These are phyloP conservation scores for Uromys caudimaculatus DNA, from an alignment of 2,797 vertebrate genomes.

Conservation along the genomic window DNA sequence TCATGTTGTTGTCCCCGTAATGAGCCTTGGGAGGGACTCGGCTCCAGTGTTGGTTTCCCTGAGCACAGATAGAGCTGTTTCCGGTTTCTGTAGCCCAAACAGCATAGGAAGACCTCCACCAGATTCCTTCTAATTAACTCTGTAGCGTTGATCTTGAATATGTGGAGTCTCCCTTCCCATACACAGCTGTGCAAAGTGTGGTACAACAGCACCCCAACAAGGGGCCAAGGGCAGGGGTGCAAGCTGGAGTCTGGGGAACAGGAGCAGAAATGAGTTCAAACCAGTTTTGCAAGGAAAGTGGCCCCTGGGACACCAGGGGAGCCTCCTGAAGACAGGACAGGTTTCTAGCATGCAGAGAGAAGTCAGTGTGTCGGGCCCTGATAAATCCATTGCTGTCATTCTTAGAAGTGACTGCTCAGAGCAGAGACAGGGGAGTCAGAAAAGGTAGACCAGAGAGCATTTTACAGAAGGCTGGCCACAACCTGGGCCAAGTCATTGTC, in stretches of 20 bases:
- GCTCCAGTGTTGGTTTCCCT: fast-evolving
- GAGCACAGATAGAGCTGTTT: too few species aligned
- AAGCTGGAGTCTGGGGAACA: not conserved
- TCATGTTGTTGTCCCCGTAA: not conserved
- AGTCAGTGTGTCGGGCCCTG: fast-evolving
- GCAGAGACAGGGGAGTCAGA: not conserved
- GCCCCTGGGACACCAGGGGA: fast-evolving
- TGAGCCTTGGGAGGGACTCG: not conserved
- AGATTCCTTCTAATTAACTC: not conserved
- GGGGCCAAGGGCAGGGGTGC: not conserved
- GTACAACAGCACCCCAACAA: fast-evolving
- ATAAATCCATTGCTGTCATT: not conserved
- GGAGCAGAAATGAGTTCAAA: not conserved
- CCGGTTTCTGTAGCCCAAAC: not conserved
- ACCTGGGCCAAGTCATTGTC: not conserved
- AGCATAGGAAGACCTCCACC: not conserved
- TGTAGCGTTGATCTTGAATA: fast-evolving
- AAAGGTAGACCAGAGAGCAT: fast-evolving
- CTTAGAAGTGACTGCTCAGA: not conserved
- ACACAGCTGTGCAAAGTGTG: not conserved
- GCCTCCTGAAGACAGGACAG: fast-evolving
- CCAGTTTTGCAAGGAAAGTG: not conserved
- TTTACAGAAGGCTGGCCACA: fast-evolving
- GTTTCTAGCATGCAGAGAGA: not conserved
- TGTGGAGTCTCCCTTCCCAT: fast-evolving